Evolutionary conservation across 2,113 vertebrate species (phyloP), one percentile per base, ranked within the genome.

Genomic region (Burhinus bistriatus): DNA sequence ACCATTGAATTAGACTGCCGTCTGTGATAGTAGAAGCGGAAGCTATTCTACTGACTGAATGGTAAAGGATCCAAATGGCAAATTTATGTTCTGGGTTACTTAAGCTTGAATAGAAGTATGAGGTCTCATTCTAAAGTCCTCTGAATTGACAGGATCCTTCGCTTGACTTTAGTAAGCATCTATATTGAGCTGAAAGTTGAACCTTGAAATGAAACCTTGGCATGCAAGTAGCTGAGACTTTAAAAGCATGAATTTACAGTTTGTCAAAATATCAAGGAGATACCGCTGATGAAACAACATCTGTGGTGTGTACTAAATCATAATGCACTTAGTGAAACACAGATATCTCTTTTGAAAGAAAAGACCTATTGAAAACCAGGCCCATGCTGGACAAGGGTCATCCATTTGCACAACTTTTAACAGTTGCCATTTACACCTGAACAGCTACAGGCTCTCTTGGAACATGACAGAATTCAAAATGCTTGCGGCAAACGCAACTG

Each of bases 191-290:
- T 89, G 61, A 45, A 95, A 93, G 62, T 55, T 26, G 4, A 93
- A 86, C 91, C 89, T 95, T 86, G 89, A 92, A 90, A 78, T 40
- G 68, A 77, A 96, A 71, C 87, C 69, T 89, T 95, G 85, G 72
- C 71, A 65, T 83, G 40, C 1, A 2, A 49, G 47, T 81, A 92
- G 71, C 57, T 44, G 83, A 80, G 78, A 71, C 44, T 91, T 94
- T 93, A 70, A 94, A 95, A 95, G 55, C 47, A 82, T 70, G 47
- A 91, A 95, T 94, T 96, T 96, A 83, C 83, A 54, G 70, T 88
- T 88, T 93, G 85, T 91, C 88, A 92, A 88, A 96, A 83, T 64
- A 85, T 15, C 69, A 93, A 87, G 76, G 76, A 90, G 65, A 64
- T 71, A 47, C 22, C 75, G 68, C 71, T 86, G 90, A 89, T 95